A percentile compares a stretch with the other conserved stretches of the same genome.
phyloP scores from a whole-genome alignment of 1,140 invertebrate species.

The Tetramorium simillimum region DNA sequence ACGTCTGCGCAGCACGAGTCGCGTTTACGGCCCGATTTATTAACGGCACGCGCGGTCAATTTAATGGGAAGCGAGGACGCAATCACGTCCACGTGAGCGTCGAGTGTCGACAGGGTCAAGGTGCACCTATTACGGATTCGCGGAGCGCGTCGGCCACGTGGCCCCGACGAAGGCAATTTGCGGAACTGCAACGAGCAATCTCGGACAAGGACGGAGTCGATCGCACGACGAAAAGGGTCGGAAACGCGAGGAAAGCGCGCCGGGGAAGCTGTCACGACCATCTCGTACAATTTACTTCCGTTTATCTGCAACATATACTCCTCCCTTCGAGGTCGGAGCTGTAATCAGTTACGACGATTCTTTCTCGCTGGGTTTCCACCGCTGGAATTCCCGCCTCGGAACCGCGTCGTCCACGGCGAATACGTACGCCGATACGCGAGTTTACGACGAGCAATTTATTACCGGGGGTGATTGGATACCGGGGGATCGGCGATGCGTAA shows the following conservation, averaged over 20 bases:
- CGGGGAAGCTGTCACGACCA: neutral
- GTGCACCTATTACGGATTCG: constrained; percentile 15
- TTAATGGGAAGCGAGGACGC: constrained; percentile 13
- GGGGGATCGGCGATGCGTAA: constrained; percentile 14
- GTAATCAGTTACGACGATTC: neutral
- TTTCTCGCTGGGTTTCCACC: neutral
- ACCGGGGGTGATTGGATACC: neutral
- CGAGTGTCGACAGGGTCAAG: constrained; percentile 18
- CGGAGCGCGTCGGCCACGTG: neutral
- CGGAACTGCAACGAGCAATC: neutral
- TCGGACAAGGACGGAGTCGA: neutral
- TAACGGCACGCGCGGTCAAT: constrained; percentile 51
- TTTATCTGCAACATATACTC: neutral
- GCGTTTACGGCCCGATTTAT: constrained; percentile 14
- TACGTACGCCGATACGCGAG: neutral
- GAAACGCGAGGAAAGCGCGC: neutral
- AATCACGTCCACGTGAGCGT: constrained; percentile 11
- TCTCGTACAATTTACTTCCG: neutral
- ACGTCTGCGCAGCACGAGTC: neutral
- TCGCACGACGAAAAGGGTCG: neutral
- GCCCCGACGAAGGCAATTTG: neutral
- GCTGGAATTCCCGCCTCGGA: neutral
- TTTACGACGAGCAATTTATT: constrained; percentile 37
- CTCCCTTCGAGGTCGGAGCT: too few relatives aligned
- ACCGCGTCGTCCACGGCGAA: neutral